These are phyloP conservation scores for Euproctis similis DNA, from an alignment of 2,888 invertebrate genomes.

Conservation along the genomic window DNA sequence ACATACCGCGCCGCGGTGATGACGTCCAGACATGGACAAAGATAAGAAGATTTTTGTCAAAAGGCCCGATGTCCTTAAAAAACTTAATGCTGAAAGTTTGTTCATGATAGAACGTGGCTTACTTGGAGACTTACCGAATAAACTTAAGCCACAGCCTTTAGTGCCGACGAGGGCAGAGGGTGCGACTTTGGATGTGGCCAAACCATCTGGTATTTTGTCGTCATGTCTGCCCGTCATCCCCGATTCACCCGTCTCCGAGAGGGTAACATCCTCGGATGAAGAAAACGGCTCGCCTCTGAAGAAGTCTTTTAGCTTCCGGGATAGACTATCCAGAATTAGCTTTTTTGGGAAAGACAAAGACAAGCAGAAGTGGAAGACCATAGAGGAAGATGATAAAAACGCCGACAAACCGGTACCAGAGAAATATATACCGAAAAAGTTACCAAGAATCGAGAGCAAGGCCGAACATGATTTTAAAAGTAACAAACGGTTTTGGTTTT, in stretches of 20 bases:
- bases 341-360: constrained; percentile 53
- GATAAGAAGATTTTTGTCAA: constrained; percentile 44
- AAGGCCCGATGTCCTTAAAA: constrained; percentile 54
- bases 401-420: constrained; percentile 12
- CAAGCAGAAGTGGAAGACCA: constrained; percentile 45
- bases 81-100: constrained; percentile 56
- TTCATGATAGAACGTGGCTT: constrained; percentile 60
- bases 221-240: constrained; percentile 50
- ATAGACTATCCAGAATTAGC: constrained; percentile 53
- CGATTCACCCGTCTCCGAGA: constrained; percentile 42
- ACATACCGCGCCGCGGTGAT: constrained; percentile 42
- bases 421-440: constrained; percentile 10
- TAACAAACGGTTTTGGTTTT: constrained; percentile 63
- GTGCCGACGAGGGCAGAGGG: constrained; percentile 48
- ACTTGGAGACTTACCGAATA: constrained; percentile 56
- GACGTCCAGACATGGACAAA: constrained; percentile 58
- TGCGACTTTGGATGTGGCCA: constrained; percentile 54
- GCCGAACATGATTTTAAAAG: constrained; percentile 44
- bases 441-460: constrained; percentile 22
- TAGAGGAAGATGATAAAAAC: constrained; percentile 37
- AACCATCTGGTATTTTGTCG: constrained; percentile 59
- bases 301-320: constrained; percentile 64
- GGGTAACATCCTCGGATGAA: constrained; percentile 38
- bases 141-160: constrained; percentile 48
- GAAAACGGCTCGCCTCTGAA: constrained; percentile 48